Evolutionary conservation across 1,140 invertebrate genomes (phyloP).

Genomic region (Drosophila willistoni): DNA sequence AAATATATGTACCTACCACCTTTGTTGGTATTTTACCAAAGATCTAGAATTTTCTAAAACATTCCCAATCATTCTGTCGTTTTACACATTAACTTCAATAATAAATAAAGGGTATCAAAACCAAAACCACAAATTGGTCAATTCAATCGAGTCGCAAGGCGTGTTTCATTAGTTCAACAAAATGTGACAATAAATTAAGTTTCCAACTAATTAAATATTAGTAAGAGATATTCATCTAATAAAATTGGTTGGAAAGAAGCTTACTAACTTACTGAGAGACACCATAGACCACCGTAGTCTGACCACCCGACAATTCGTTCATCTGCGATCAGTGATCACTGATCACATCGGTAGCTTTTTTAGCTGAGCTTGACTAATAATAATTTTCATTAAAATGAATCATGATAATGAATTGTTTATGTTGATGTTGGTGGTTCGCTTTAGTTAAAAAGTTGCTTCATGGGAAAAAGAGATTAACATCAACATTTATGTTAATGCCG

Average conservation of each 20-base stretch:
- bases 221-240: conserved; percentile 70
- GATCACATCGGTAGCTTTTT: conserved; percentile 66
- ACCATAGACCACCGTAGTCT: conserved; percentile 35
- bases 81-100: neutral
- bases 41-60: no score
- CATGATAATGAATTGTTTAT: conserved; percentile 80
- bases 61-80: neutral
- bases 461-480: conserved; percentile 80
- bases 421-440: conserved; percentile 43
- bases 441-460: conserved; percentile 52
- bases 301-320: conserved; percentile 67
- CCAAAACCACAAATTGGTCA: conserved; percentile 69
- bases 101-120: neutral
- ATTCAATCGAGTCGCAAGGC: conserved; percentile 42
- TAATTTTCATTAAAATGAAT: conserved; percentile 74
- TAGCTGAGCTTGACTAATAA: conserved; percentile 72
- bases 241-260: conserved; percentile 54
- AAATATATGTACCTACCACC: no score
- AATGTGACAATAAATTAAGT: conserved; percentile 81
- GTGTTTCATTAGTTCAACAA: conserved; percentile 69
- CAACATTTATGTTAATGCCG: conserved; percentile 74
- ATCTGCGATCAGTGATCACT: conserved; percentile 36
- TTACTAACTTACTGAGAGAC: conserved; percentile 47
- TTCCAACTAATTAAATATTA: conserved; percentile 76
- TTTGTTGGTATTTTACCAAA: no score